A percentile compares a stretch with the other conserved stretches of the same genome.
Evolutionary conservation across 1,140 invertebrate genomes (phyloP).

Genomic region (Parapsyche elsis): DNA sequence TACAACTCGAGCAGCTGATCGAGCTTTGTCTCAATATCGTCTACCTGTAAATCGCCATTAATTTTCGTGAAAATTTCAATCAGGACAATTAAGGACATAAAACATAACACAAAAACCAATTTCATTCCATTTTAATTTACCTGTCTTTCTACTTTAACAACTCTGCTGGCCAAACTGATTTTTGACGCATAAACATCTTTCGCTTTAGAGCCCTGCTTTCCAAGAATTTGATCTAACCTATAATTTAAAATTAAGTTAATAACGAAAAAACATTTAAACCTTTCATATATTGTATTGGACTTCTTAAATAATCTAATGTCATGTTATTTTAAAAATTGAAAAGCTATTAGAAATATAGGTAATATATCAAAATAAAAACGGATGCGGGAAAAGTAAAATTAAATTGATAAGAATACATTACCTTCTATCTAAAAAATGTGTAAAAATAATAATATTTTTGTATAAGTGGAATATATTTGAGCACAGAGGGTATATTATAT

Average conservation of each 20-base stretch:
- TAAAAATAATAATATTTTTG: too few species aligned
- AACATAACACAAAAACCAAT: not conserved
- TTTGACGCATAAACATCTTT: constrained; percentile 96
- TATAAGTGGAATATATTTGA: too few species aligned
- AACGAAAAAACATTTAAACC: too few species aligned
- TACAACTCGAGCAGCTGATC: constrained; percentile 94
- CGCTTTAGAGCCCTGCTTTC: constrained; percentile 91
- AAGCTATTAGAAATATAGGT: too few species aligned
- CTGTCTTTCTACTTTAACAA: constrained; percentile 95
- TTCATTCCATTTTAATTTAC: constrained; percentile 68
- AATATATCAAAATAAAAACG: too few species aligned
- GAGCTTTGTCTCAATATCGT: constrained; percentile 93
- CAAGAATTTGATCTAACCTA: constrained; percentile 94
- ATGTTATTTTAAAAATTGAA: too few species aligned
- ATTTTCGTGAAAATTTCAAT: not conserved
- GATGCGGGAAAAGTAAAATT: too few species aligned
- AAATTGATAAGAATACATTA: too few species aligned
- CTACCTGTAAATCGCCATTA: constrained; percentile 74
- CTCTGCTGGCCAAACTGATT: constrained; percentile 89
- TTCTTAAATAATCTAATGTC: too few species aligned
- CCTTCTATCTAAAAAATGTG: too few species aligned
- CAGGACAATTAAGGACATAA: not conserved
- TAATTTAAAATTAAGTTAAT: constrained; percentile 12
- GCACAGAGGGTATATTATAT: not conserved
- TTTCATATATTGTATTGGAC: too few species aligned